Evolutionary conservation across 2,113 vertebrate genomes (phyloP).

Genomic region (Capreolus pygargus): DNA sequence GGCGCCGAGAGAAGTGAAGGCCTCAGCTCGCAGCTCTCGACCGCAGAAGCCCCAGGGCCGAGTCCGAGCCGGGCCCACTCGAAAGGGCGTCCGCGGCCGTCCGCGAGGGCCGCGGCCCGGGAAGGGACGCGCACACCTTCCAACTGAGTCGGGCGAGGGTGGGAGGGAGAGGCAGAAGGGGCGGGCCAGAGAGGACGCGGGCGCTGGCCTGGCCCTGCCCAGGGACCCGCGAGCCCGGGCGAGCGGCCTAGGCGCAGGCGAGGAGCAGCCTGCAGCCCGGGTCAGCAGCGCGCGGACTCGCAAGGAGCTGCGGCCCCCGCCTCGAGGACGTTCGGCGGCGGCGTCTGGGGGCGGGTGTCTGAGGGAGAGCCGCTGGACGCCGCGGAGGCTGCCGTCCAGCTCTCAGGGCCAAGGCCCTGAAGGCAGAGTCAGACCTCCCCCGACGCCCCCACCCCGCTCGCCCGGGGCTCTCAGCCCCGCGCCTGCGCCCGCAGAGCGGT

Average conservation of each 20-base stretch:
- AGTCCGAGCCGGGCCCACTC: too few relatives aligned
- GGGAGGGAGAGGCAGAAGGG: neutral
- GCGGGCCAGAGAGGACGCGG: neutral
- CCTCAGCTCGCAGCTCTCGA: neutral
- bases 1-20: neutral
- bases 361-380: neutral
- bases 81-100: too few relatives aligned
- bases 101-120: neutral
- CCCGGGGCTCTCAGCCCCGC: neutral
- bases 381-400: neutral
- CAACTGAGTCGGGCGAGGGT: neutral
- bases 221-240: neutral
- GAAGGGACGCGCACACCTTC: neutral
- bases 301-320: fast-evolving
- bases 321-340: neutral
- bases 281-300: fast-evolving
- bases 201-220: neutral
- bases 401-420: neutral
- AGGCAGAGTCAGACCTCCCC: neutral
- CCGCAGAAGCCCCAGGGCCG: neutral
- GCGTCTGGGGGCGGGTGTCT: fast-evolving
- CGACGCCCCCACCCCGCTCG: fast-evolving
- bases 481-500: neutral
- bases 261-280: too few relatives aligned
- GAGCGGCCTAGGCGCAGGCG: fast-evolving